Percentiles rank a stretch among this genome's conserved stretches.
phyloP scores from a whole-genome alignment of 2,797 vertebrate species.

The Cyclopterus lumpus region DNA sequence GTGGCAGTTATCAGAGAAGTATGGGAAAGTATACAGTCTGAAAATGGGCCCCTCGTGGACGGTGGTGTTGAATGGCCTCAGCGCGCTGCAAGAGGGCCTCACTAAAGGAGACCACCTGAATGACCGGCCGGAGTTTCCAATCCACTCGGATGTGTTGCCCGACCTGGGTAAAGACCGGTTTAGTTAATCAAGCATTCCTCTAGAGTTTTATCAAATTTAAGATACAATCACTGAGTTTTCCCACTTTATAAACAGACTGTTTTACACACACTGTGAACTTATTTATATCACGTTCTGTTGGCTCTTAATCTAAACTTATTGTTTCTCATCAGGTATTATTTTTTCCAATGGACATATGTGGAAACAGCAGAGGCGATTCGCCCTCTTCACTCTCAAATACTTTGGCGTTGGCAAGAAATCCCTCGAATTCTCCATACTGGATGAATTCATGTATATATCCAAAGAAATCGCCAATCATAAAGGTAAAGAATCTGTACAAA shows the following conservation, averaged over 20 bases:
- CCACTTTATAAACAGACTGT: background rate
- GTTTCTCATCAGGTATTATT: conserved; percentile 53
- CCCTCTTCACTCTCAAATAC: conserved; percentile 65
- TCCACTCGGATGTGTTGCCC: background rate
- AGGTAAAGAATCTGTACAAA: conserved; percentile 1
- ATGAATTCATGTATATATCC: conserved; percentile 18
- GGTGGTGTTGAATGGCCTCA: conserved; percentile 60
- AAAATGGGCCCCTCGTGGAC: background rate
- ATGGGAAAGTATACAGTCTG: conserved; percentile 71
- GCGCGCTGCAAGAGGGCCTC: conserved; percentile 19
- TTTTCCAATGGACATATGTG: conserved; percentile 63
- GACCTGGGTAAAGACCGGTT: background rate
- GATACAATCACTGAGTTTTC: background rate
- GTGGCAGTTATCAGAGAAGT: conserved; percentile 69
- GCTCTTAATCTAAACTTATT: background rate
- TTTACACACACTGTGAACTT: background rate
- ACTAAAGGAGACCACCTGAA: conserved; percentile 70
- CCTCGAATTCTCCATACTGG: conserved; percentile 74
- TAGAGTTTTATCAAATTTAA: background rate
- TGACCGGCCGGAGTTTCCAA: conserved; percentile 47
- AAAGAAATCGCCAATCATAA: conserved; percentile 2
- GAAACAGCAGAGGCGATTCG: conserved; percentile 71
- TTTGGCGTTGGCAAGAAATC: conserved; percentile 68
- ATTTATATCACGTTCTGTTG: background rate
- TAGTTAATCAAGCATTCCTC: background rate